Evolutionary conservation across 1,140 invertebrate species (phyloP), one percentile per base, ranked within the genome.

Genomic region (Aporrectodea caliginosa): DNA sequence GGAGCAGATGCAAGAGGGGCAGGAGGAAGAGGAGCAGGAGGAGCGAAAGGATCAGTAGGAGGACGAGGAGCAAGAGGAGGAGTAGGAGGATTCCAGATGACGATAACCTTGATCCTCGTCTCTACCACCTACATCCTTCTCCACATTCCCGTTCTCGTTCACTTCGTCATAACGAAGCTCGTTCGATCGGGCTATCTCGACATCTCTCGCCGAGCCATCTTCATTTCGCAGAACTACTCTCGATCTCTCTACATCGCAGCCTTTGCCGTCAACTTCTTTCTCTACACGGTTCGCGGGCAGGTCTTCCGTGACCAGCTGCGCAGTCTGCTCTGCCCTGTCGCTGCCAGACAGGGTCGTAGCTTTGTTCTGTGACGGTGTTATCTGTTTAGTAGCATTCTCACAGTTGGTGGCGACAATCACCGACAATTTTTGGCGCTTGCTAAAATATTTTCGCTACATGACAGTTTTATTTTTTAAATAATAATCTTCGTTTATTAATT

Each of bases 231-330:
- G 22, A 34, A 75, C 73, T 75, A 75, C 73, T 12, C 73, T 6
- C 73, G 73, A 6, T 22, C 73, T 12, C 12, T 75, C 2, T 75
- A 75, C 73, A 12, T 75, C 29, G n/a, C 73, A 12, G 73, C n/a
- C 16, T 75, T 75, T 27, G 73, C 73, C 29, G 32, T 75, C 73
- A 75, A 75, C 73, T 75, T 75, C 73, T 75, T 75, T 27, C 73
- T 75, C 2, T 75, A 75, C 34, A 75, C 73, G 29, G 22, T 75
- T 14, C 14, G 73, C 34, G 73, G 73, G 32, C 16, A 12, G n/a
- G 73, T 75, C 14, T 75, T 75, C 32, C 73, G 73, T 12, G 29
- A 34, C 16, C 73, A 75, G 27, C 73, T 75, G n/a, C n/a, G n/a
- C n/a, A n/a, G n/a, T n/a, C n/a, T n/a, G n/a, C n/a, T n/a, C n/a